These are phyloP conservation scores for Callionymus lyra DNA, from an alignment of 2,113 vertebrate species.

Conservation along the genomic window DNA sequence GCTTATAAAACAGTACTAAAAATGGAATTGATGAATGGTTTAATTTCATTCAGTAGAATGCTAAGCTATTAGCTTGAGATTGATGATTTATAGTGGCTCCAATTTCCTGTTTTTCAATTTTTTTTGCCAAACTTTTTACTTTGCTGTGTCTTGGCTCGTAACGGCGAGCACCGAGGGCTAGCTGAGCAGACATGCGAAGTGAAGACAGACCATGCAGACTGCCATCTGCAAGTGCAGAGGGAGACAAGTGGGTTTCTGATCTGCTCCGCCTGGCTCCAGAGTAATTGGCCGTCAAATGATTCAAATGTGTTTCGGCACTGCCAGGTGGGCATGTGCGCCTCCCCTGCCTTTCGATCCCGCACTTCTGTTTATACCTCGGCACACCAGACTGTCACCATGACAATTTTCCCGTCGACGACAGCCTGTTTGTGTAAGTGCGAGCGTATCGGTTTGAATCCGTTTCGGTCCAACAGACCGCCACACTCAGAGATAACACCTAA, in stretches of 20 bases:
- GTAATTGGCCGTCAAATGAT: conserved; percentile 57
- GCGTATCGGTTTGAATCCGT: conserved; percentile 18
- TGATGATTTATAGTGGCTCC: too few species aligned
- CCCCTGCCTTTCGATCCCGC: conserved; percentile 9
- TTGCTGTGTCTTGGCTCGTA: conserved; percentile 21
- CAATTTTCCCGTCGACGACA: conserved; percentile 23
- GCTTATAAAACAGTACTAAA: too few species aligned
- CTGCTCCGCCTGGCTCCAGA: conserved; percentile 47
- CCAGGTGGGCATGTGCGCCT: conserved; percentile 36
- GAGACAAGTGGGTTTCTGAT: conserved; percentile 47
- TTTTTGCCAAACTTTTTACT: conserved; percentile 19
- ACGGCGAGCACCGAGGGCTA: conserved; percentile 13
- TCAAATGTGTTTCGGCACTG: conserved; percentile 44
- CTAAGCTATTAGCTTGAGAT: too few species aligned
- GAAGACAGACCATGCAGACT: conserved; percentile 32
- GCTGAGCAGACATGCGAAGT: conserved; percentile 29
- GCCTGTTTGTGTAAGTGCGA: conserved; percentile 14
- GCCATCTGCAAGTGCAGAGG: conserved; percentile 34
- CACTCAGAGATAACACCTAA: conserved; percentile 44
- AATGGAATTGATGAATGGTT: too few species aligned
- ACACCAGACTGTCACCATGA: conserved; percentile 15
- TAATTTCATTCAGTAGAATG: too few species aligned
- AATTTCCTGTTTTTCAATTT: conserved; percentile 1
- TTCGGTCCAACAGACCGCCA: conserved; percentile 26
- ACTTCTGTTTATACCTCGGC: conserved; percentile 2